These are phyloP conservation scores for Drosophila prosaltans DNA, from an alignment of 1,140 invertebrate species.

Conservation along the genomic window DNA sequence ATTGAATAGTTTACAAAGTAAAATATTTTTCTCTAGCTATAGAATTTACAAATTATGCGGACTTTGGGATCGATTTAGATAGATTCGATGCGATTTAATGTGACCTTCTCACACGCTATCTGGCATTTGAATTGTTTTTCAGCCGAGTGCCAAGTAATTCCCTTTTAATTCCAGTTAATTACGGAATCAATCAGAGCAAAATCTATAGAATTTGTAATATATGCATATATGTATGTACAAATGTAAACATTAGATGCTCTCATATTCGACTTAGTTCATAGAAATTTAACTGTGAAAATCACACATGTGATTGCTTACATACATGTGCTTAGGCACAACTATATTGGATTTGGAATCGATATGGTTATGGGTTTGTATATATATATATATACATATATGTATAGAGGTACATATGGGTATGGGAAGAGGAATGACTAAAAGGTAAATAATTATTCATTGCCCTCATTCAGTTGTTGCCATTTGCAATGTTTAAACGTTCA, in stretches of 20 bases:
- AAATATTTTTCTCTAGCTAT: no score
- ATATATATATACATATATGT: no score
- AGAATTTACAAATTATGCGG: background rate
- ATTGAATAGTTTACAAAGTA: no score
- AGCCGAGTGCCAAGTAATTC: background rate
- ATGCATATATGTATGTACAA: background rate
- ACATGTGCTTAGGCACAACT: no score
- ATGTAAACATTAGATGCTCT: constrained; percentile 35
- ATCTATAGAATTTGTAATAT: constrained; percentile 60
- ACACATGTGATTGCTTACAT: constrained; percentile 15
- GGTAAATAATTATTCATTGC: constrained; percentile 62
- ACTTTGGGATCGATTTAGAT: constrained; percentile 6
- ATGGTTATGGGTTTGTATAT: background rate
- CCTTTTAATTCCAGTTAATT: constrained; percentile 39
- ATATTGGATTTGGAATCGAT: background rate
- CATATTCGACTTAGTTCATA: constrained; percentile 52
- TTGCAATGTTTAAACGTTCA: constrained; percentile 28
- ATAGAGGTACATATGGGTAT: no score
- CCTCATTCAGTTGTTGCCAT: constrained; percentile 56
- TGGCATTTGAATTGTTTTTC: background rate
- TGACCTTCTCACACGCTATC: constrained; percentile 6
- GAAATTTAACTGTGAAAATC: constrained; percentile 65
- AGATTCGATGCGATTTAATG: background rate
- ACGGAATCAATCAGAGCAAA: constrained; percentile 72
- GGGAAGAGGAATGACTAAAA: background rate